Evolutionary conservation across 2,888 invertebrate species (phyloP).

Genomic region (Pollenia griseotomentosa): DNA sequence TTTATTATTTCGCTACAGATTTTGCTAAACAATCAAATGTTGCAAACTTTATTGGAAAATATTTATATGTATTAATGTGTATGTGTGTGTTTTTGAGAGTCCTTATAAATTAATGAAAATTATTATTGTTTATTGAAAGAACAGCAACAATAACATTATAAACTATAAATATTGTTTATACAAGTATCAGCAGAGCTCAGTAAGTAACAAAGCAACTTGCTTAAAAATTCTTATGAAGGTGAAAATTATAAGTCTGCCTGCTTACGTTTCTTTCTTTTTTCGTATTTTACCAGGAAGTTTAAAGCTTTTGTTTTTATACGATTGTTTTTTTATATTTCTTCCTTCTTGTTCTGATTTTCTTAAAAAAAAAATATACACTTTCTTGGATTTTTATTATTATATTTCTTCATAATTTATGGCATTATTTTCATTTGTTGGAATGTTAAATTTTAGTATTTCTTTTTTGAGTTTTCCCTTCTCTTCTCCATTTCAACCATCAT

Average conservation of each 20-base stretch:
- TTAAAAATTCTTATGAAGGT: too few species aligned
- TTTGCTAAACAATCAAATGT: background rate
- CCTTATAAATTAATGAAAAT: constrained; percentile 30
- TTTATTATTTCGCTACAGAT: too few species aligned
- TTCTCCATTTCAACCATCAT: background rate
- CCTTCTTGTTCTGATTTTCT: background rate
- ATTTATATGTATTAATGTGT: background rate
- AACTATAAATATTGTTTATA: background rate
- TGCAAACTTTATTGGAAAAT: background rate
- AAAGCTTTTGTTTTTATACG: background rate
- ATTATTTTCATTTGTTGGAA: constrained; percentile 29
- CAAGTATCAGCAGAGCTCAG: background rate
- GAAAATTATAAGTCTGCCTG: too few species aligned
- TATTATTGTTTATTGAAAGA: constrained; percentile 16
- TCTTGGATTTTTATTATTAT: constrained; percentile 46
- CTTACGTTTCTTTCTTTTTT: too few species aligned
- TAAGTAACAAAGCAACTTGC: too few species aligned
- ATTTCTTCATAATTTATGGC: constrained; percentile 52
- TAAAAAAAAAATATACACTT: background rate
- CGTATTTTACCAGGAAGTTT: background rate
- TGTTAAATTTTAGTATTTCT: constrained; percentile 25
- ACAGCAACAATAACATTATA: background rate
- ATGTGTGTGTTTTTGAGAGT: background rate
- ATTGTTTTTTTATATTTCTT: background rate
- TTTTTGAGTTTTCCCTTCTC: background rate